A percentile compares a stretch with the other conserved stretches of the same genome.
These are phyloP conservation scores for Chironomus tepperi DNA, from an alignment of 1,140 invertebrate genomes.

Conservation along the genomic window DNA sequence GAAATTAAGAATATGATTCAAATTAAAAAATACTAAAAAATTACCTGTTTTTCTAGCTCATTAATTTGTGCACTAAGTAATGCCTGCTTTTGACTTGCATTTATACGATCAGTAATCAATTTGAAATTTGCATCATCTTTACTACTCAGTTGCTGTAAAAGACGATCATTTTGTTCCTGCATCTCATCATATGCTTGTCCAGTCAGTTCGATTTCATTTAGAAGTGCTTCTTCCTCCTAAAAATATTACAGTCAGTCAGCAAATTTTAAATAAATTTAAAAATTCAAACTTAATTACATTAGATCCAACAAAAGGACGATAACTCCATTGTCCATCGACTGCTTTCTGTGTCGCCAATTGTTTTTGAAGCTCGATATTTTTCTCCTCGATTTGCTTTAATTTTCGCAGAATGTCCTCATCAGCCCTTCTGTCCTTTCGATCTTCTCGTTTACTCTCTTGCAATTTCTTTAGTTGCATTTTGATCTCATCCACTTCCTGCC, in stretches of 20 bases:
- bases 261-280: neutral
- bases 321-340: constrained; percentile 49
- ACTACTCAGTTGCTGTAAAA: constrained; percentile 92
- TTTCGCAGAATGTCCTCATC: constrained; percentile 92
- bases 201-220: constrained; percentile 99
- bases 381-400: constrained; percentile 91
- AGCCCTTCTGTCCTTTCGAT: constrained; percentile 74
- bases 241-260: neutral
- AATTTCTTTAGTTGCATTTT: constrained; percentile 74
- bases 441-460: constrained; percentile 85
- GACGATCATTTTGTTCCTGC: constrained; percentile 95
- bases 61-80: constrained; percentile 90
- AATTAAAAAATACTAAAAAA: constrained; percentile 3
- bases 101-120: constrained; percentile 96
- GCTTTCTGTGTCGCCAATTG: constrained; percentile 79
- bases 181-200: constrained; percentile 99
- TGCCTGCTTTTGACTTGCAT: constrained; percentile 94
- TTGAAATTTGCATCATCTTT: constrained; percentile 99
- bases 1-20: neutral
- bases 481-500: constrained; percentile 83
- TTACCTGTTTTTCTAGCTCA: constrained; percentile 76
- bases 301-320: constrained; percentile 54
- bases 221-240: constrained; percentile 90
- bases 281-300: constrained; percentile 36
- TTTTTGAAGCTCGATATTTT: constrained; percentile 72